Percentiles rank a stretch among this genome's conserved stretches.
Conservation (phyloP, 2,888 invertebrate species). For the Cylloceria caligata region DNA sequence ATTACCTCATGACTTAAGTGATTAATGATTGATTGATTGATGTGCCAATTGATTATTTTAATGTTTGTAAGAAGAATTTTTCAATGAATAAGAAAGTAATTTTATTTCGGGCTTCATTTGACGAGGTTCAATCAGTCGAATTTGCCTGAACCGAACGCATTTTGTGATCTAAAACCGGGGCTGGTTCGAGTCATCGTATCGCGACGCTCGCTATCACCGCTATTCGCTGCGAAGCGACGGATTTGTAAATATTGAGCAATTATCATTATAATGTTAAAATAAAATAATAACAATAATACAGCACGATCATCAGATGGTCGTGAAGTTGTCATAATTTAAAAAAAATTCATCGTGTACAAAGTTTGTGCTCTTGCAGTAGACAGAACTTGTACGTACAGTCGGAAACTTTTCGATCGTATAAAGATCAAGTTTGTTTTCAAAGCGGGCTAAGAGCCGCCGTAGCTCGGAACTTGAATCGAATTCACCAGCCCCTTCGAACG, state of each 20-base stretch:
- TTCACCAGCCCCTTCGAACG: slow-evolving; percentile 32
- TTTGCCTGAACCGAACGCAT: slow-evolving; percentile 19
- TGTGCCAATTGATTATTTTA: not conserved
- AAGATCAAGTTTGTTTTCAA: not conserved
- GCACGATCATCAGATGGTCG: slow-evolving; percentile 10
- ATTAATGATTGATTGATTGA: no score
- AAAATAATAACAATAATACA: slow-evolving; percentile 25
- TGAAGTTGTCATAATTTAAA: slow-evolving; percentile 8
- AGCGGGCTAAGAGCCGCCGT: not conserved
- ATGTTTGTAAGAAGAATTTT: not conserved
- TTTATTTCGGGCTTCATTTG: not conserved
- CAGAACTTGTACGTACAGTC: slow-evolving; percentile 13
- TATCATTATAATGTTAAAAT: slow-evolving; percentile 39
- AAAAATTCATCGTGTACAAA: slow-evolving; percentile 38
- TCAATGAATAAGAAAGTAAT: not conserved
- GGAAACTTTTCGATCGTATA: slow-evolving; percentile 1
- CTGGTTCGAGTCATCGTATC: slow-evolving; percentile 37
- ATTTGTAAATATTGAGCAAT: slow-evolving; percentile 55
- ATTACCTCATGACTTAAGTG: no score
- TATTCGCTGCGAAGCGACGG: not conserved
- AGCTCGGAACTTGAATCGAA: slow-evolving; percentile 15
- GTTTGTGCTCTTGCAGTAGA: slow-evolving; percentile 56
- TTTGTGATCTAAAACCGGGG: slow-evolving; percentile 25
- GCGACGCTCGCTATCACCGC: not conserved
- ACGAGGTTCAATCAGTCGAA: not conserved